These are phyloP conservation scores for Spondyliosoma cantharus DNA, from an alignment of 2,797 vertebrate species.

Conservation along the genomic window DNA sequence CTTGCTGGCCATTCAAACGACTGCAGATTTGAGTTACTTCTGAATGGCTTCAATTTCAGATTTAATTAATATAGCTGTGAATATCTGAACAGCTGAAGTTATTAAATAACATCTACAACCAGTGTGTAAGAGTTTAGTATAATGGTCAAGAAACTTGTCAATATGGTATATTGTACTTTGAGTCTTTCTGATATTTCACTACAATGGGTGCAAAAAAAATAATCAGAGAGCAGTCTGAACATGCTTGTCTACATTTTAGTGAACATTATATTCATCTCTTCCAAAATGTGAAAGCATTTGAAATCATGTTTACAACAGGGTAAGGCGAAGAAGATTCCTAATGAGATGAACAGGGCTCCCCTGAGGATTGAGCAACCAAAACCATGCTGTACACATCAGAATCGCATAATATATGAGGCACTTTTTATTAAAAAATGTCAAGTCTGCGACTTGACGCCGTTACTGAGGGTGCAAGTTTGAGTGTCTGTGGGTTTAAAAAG, in stretches of 20 bases:
- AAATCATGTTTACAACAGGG: slow-evolving; percentile 18
- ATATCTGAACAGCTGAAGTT: slow-evolving; percentile 41
- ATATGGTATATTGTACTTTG: not conserved
- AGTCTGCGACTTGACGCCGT: slow-evolving; percentile 38
- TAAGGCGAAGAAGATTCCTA: slow-evolving; percentile 12
- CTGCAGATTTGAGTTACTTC: no score
- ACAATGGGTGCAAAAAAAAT: not conserved
- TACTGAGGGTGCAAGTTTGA: slow-evolving; percentile 1
- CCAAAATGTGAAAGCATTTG: not conserved
- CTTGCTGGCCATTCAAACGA: no score
- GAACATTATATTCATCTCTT: not conserved
- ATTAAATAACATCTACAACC: slow-evolving; percentile 14
- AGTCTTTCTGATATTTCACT: not conserved
- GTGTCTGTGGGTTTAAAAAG: slow-evolving; percentile 49
- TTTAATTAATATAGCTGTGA: not conserved
- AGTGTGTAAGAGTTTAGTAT: not conserved
- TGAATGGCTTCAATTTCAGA: no score
- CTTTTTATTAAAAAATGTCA: slow-evolving; percentile 45
- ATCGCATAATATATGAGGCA: slow-evolving; percentile 21
- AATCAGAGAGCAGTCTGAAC: not conserved
- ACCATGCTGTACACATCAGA: slow-evolving; percentile 26
- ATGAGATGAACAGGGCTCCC: slow-evolving; percentile 20
- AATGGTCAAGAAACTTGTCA: not conserved
- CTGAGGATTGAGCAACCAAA: slow-evolving; percentile 41
- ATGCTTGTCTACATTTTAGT: not conserved